Evolutionary conservation across 2,888 invertebrate genomes (phyloP).

Genomic region (Apomyelois bistriatella): DNA sequence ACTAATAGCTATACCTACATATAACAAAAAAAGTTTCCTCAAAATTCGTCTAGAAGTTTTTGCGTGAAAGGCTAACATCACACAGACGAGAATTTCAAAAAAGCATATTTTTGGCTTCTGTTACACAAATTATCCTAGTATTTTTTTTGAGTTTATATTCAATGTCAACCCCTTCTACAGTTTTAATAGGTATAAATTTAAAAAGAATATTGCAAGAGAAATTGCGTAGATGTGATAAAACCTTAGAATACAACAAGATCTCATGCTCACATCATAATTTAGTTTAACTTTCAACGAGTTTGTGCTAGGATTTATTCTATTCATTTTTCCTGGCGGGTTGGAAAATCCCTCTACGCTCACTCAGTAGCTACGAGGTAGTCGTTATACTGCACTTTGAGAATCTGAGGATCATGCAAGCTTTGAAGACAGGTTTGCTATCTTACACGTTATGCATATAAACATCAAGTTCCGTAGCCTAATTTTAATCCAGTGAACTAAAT

Average conservation of each 20-base stretch:
- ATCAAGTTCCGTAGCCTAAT: background rate
- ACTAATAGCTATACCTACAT: too few relatives aligned
- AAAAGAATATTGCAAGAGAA: background rate
- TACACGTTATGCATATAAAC: background rate
- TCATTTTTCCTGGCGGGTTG: conserved; percentile 43
- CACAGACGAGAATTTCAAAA: too few relatives aligned
- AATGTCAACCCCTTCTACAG: too few relatives aligned
- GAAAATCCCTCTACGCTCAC: conserved; percentile 46
- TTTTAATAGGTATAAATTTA: too few relatives aligned
- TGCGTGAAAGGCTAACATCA: too few relatives aligned
- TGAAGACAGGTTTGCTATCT: conserved; percentile 1
- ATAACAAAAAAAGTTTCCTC: too few relatives aligned
- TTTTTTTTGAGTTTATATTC: too few relatives aligned
- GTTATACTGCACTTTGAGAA: conserved; percentile 40
- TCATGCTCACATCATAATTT: conserved; percentile 24
- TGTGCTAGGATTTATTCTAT: conserved; percentile 38
- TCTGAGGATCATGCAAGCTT: conserved; percentile 14
- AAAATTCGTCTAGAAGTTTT: too few relatives aligned
- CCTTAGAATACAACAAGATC: background rate
- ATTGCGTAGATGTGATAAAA: background rate
- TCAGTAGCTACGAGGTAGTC: conserved; percentile 34
- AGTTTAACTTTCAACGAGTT: conserved; percentile 32
- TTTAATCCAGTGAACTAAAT: conserved; percentile 4
- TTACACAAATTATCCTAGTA: too few relatives aligned
- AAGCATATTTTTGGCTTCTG: too few relatives aligned